A percentile compares a stretch with the other conserved stretches of the same genome.
Conservation (phyloP, 1,140 invertebrate genomes). For the Pachypeltis micranthus region DNA sequence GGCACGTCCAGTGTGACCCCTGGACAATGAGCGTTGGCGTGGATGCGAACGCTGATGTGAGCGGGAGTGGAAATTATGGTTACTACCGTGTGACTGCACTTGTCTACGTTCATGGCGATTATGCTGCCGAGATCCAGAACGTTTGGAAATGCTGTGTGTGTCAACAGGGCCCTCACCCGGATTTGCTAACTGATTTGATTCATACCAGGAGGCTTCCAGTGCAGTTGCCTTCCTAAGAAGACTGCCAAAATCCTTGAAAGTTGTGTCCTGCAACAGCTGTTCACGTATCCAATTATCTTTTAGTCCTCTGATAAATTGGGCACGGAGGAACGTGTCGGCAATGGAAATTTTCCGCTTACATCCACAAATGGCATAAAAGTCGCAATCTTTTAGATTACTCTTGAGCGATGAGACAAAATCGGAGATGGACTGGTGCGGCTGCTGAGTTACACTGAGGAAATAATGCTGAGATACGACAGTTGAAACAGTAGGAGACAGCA, state of each 20-base stretch:
- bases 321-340: constrained; percentile 1
- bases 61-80: background rate
- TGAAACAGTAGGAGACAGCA: background rate
- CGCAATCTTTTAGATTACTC: constrained; percentile 1
- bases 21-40: background rate
- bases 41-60: background rate
- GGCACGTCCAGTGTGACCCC: no score
- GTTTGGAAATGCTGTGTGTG: background rate
- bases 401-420: background rate
- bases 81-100: background rate
- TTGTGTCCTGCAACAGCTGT: constrained; percentile 1
- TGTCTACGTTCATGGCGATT: no score
- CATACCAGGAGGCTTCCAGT: background rate
- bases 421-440: constrained; percentile 1
- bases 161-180: background rate
- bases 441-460: constrained; percentile 7
- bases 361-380: background rate
- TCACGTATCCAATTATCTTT: background rate
- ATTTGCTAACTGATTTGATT: background rate
- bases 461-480: constrained; percentile 8
- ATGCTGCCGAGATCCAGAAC: background rate
- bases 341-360: background rate
- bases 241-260: background rate
- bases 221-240: background rate
- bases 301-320: constrained; percentile 2